Evolutionary conservation across 2,113 vertebrate species (phyloP).

Genomic region (Egretta garzetta): DNA sequence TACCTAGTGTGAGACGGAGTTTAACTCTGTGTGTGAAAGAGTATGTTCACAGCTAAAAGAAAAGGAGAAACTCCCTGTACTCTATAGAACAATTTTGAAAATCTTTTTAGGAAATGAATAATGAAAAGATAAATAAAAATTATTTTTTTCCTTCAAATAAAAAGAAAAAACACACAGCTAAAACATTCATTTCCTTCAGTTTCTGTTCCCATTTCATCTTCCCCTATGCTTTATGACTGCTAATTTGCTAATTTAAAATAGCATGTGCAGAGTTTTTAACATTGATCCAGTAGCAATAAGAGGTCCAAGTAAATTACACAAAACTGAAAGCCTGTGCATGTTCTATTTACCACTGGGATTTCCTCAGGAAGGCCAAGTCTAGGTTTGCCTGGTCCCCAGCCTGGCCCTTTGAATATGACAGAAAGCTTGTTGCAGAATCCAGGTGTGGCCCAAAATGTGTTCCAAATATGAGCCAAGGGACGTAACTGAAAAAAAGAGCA

Average conservation of each 20-base stretch:
- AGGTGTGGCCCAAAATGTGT: conserved; percentile 76
- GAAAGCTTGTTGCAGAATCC: conserved; percentile 84
- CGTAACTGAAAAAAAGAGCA: conserved; percentile 74
- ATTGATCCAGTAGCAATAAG: conserved; percentile 22
- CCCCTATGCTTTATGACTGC: neutral
- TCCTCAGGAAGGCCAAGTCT: conserved; percentile 84
- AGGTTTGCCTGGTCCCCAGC: conserved; percentile 90
- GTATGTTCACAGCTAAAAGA: neutral
- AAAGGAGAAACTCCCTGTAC: neutral
- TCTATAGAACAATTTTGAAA: neutral
- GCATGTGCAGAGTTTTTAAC: conserved; percentile 37
- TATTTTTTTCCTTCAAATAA: neutral
- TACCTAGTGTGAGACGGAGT: neutral
- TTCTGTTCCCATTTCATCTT: conserved; percentile 32
- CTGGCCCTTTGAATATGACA: conserved; percentile 89
- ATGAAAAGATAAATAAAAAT: neutral
- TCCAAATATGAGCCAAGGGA: conserved; percentile 84
- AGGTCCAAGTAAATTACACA: conserved; percentile 26
- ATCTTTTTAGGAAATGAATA: conserved; percentile 43
- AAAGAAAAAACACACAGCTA: neutral
- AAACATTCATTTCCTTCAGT: conserved; percentile 30
- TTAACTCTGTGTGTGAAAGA: neutral
- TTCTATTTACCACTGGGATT: conserved; percentile 83
- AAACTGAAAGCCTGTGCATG: conserved; percentile 53
- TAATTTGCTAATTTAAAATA: conserved; percentile 50